A percentile compares a stretch with the other conserved stretches of the same genome.
These are phyloP conservation scores for Drosophila rubida DNA, from an alignment of 2,888 invertebrate genomes.

Conservation along the genomic window DNA sequence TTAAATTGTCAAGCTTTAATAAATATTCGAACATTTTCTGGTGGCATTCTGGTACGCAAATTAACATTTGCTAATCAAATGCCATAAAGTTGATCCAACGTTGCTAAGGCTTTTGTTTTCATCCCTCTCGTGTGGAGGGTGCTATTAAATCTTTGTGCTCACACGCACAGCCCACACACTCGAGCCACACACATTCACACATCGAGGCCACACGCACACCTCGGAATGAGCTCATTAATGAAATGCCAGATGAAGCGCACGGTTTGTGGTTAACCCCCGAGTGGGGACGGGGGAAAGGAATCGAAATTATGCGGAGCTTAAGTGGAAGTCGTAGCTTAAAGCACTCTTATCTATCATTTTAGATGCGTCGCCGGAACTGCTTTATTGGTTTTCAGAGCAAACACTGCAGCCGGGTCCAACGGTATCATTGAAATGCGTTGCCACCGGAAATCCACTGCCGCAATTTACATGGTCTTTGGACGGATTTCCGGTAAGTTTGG, in stretches of 20 bases:
- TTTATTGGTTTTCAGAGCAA: conserved; percentile 96
- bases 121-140: neutral
- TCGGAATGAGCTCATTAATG: conserved; percentile 28
- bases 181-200: neutral
- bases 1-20: no score
- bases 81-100: no score
- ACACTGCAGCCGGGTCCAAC: conserved; percentile 96
- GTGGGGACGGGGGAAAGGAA: neutral
- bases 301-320: conserved; percentile 21
- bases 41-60: no score
- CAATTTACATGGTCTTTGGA: conserved; percentile 96
- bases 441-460: conserved; percentile 97
- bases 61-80: no score
- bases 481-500: conserved; percentile 91
- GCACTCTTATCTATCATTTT: conserved; percentile 68
- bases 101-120: neutral
- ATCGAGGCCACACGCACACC: neutral
- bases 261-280: neutral
- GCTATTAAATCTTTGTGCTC: neutral
- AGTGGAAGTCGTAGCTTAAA: conserved; percentile 21
- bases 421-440: conserved; percentile 96
- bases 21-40: no score
- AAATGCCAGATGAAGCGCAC: conserved; percentile 15
- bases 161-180: conserved; percentile 2
- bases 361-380: conserved; percentile 95